Base-by-base conservation (phyloP, 2,797 vertebrate species). In the Clarias platycephalus region DNA sequence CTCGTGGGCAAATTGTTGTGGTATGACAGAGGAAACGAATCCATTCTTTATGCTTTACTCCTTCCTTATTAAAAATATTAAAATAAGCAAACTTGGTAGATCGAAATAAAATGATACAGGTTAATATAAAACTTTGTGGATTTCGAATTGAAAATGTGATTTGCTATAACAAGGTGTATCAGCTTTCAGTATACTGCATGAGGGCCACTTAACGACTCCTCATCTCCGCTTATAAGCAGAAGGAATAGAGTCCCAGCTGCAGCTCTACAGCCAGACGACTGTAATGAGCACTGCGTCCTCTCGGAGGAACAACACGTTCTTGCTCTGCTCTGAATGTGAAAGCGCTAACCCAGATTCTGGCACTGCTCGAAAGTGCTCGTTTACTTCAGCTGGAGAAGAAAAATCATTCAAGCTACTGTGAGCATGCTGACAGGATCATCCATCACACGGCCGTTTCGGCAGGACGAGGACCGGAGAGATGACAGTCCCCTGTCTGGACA, bases 351-450 rank as follows among this genome's bases (percentile, higher is more conserved):
- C 84, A 82, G 66, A 77, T 86, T 83, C 20, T 76, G 76, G 44
- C 66, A 53, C 62, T 75, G 66, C 83, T 78, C 55, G 20, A 68
- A 72, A 72, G 57, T 26, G 55, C 68, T 20, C 58, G 63, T 62
- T 71, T 80, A 79, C 24, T 84, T 83, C 64, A 84, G 78, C 72
- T 78, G 34, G 24, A 31, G 58, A 58, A 82, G 24, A 84, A 58
- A 86, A 81, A 83, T 80, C 55, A 0, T 6, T 77, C 57, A 62
- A 40, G 81, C 80, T 82, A 76, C 85, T 83, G 79, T 85, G 74
- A 85, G 26, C 72, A 68, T 53, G 83, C 79, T 53, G 84, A 77
- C 81, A 85, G 81, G 31, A 81, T 81, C 71, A 84, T 90, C 64
- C 84, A 83, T 88, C 87, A 88, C 34, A 24, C 28, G 44, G 58